These are phyloP conservation scores for Gymnarchus niloticus DNA, from an alignment of 2,113 vertebrate genomes.

Conservation along the genomic window DNA sequence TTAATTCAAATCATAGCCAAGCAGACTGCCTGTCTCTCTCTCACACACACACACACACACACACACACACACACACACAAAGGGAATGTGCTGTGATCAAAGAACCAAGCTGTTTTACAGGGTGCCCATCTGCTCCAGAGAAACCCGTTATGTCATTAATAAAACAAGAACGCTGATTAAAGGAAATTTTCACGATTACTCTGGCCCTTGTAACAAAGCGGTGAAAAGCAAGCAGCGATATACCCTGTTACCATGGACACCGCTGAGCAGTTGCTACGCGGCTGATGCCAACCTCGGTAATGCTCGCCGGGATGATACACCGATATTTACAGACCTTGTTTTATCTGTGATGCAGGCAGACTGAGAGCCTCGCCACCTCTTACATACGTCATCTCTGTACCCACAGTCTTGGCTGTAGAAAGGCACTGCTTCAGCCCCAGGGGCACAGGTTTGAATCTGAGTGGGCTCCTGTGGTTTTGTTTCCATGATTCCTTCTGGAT, in stretches of 20 bases:
- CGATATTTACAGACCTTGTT: neutral
- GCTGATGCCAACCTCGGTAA: slow-evolving; percentile 29
- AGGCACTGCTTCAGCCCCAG: neutral
- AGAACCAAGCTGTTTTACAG: neutral
- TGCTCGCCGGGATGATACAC: slow-evolving; percentile 29
- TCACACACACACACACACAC: neutral
- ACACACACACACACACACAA: neutral
- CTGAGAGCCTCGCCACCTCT: neutral
- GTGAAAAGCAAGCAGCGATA: neutral
- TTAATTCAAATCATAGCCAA: neutral
- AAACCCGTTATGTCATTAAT: neutral
- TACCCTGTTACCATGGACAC: slow-evolving; percentile 42
- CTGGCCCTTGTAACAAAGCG: neutral
- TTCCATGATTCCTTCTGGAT: neutral
- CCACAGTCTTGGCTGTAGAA: neutral
- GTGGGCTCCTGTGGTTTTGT: neutral
- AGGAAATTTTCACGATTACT: neutral
- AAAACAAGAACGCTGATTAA: neutral
- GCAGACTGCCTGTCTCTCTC: neutral
- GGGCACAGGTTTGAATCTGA: neutral
- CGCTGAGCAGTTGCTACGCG: slow-evolving; percentile 38
- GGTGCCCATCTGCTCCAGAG: neutral
- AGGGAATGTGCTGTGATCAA: neutral
- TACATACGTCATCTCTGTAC: neutral
- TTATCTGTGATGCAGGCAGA: neutral